These are phyloP conservation scores for Eupithecia inturbata DNA, from an alignment of 2,888 invertebrate genomes.

Conservation along the genomic window DNA sequence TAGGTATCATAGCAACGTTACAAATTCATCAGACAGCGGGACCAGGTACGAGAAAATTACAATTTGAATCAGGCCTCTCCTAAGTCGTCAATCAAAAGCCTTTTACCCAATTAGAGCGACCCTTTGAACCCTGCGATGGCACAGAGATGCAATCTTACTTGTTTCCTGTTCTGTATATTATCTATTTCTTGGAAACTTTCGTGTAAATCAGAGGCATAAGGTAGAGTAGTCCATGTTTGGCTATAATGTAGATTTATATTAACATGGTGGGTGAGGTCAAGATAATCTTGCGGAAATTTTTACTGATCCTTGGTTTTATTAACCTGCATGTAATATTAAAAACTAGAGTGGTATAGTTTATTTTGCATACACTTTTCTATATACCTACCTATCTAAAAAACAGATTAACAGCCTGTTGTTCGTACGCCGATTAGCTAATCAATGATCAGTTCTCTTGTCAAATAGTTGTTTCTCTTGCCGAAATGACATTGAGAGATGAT, in stretches of 20 bases:
- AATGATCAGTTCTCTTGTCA: too few species aligned
- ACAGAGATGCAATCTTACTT: slow-evolving; percentile 32
- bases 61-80: slow-evolving; percentile 11
- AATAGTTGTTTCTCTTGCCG: too few species aligned
- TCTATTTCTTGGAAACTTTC: slow-evolving; percentile 31
- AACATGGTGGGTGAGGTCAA: background rate
- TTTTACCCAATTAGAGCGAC: slow-evolving; percentile 32
- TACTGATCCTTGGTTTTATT: background rate
- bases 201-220: slow-evolving; percentile 15
- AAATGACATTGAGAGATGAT: too few species aligned
- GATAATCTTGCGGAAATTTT: background rate
- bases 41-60: slow-evolving; percentile 14
- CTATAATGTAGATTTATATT: background rate
- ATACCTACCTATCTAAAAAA: too few species aligned
- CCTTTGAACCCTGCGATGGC: slow-evolving; percentile 14
- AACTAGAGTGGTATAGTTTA: too few species aligned
- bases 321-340: too few species aligned
- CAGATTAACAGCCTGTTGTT: too few species aligned
- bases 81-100: slow-evolving; percentile 27
- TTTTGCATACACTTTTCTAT: too few species aligned
- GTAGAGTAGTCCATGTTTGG: background rate
- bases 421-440: too few species aligned
- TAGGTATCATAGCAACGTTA: slow-evolving; percentile 7
- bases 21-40: slow-evolving; percentile 1
- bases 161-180: slow-evolving; percentile 35